Evolutionary conservation across 2,797 vertebrate species (phyloP).

Genomic region (Rhinella marina): DNA sequence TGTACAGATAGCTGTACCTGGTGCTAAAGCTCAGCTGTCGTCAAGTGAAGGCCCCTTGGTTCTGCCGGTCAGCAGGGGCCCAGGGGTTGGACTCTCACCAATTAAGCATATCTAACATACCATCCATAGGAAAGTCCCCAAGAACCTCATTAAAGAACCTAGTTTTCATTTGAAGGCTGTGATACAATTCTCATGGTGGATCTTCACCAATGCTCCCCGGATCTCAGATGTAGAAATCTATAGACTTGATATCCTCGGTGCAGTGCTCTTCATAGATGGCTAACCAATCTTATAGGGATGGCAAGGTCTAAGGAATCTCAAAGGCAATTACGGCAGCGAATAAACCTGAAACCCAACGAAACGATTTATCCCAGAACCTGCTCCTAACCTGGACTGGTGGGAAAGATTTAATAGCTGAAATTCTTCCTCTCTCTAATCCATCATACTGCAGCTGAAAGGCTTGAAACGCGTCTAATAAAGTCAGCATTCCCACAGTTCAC

Average conservation of each 20-base stretch:
- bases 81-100: too few species aligned
- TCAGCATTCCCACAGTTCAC: not conserved
- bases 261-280: not conserved
- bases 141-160: not conserved
- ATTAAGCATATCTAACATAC: not conserved
- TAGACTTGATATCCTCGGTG: slow-evolving; percentile 4
- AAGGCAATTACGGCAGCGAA: slow-evolving; percentile 30
- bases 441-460: slow-evolving; percentile 1
- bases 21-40: too few species aligned
- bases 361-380: slow-evolving; percentile 26
- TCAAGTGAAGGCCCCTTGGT: not conserved
- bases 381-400: slow-evolving; percentile 24
- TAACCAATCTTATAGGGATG: slow-evolving; percentile 10
- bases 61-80: not conserved
- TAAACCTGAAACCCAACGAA: slow-evolving; percentile 18
- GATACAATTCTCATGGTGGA: not conserved
- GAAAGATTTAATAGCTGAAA: slow-evolving; percentile 25
- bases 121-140: not conserved
- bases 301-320: slow-evolving; percentile 6
- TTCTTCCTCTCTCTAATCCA: slow-evolving; percentile 19
- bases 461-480: slow-evolving; percentile 6
- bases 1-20: too few species aligned
- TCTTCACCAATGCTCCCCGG: not conserved
- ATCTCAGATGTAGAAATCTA: not conserved
- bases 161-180: not conserved